Base-by-base conservation (phyloP, 2,888 invertebrate genomes). In the Leucophora obtusa region DNA sequence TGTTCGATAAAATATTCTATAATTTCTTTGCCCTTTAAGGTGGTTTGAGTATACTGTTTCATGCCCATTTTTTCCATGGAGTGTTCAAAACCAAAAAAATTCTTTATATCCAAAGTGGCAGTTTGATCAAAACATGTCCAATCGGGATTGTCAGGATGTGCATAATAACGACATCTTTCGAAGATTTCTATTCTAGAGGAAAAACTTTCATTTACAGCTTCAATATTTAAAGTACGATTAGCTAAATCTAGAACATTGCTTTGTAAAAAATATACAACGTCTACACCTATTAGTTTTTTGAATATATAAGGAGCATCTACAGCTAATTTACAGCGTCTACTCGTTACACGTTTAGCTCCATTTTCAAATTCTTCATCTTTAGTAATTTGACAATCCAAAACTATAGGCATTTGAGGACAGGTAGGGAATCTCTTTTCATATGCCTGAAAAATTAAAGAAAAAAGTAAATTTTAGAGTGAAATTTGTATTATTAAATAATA, bases 121-220 rank as follows among this genome's bases (percentile, higher is more conserved):
- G 93, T 94, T 91, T 98, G 98, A 90, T 98, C 98, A 91, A 98
- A 98, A 88, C 98, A 98, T 1, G 98, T 98, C 98, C 98, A 98
- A 56, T 96, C 94, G 0, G 95, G 91, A 90, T 98, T 98, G 87
- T 98, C 98, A 0, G 97, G 96, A 91, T 98, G 97, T 14, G 97
- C 86, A 82, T 90, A 91, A 72, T 91, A 91, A 54, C 90, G 89
- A 76, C 98, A 98, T 87, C 95, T 95, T 92, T 98, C 98, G 84
- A 96, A 92, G 86, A 98, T 96, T 69, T 93, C 93, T 65, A 98
- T 94, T 87, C 97, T 93, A 68, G 93, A 91, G 15, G 96, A 92
- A 91, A 98, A 98, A 86, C 96, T 96, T 90, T 98, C 97, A 90
- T 98, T 98, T 82, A 93, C 94, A 18, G 98, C 98, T 90, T 97